Evolutionary conservation across 2,888 invertebrate genomes (phyloP).

Genomic region (Sinhomidia bicolor): DNA sequence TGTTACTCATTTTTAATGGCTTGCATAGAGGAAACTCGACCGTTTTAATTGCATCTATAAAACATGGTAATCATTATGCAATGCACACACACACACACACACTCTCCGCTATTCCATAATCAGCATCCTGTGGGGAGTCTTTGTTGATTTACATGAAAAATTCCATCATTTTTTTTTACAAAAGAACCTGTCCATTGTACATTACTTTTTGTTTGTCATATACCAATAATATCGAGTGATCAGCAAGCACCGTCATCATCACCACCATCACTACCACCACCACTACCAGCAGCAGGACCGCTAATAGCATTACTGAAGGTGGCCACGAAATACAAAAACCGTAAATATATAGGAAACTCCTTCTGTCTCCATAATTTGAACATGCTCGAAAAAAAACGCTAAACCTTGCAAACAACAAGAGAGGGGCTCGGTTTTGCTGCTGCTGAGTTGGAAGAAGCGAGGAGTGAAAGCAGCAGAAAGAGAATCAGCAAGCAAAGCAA

Average conservation of each 20-base stretch:
- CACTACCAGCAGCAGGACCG: too few species aligned
- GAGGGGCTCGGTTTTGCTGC: background rate
- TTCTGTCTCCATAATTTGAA: background rate
- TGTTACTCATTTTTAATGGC: background rate
- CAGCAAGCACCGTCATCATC: too few species aligned
- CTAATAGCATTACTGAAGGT: conserved; percentile 61
- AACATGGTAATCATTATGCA: background rate
- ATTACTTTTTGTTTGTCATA: too few species aligned
- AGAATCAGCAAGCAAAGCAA: conserved; percentile 65
- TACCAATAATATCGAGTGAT: too few species aligned
- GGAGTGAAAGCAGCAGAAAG: conserved; percentile 8
- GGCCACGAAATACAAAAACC: conserved; percentile 51
- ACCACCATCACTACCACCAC: too few species aligned
- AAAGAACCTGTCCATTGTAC: too few species aligned
- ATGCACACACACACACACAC: background rate
- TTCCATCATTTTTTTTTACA: too few species aligned
- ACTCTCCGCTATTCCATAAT: too few species aligned
- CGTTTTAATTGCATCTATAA: background rate
- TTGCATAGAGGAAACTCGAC: background rate
- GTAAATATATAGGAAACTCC: conserved; percentile 38
- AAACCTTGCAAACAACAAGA: conserved; percentile 12
- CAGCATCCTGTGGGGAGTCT: background rate
- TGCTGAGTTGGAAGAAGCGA: background rate
- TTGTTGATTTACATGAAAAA: background rate
- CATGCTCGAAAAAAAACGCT: background rate